A percentile compares a stretch with the other conserved stretches of the same genome.
Conservation (phyloP, 92 coral and sea anemone genomes). For the Pocillopora meandrina region DNA sequence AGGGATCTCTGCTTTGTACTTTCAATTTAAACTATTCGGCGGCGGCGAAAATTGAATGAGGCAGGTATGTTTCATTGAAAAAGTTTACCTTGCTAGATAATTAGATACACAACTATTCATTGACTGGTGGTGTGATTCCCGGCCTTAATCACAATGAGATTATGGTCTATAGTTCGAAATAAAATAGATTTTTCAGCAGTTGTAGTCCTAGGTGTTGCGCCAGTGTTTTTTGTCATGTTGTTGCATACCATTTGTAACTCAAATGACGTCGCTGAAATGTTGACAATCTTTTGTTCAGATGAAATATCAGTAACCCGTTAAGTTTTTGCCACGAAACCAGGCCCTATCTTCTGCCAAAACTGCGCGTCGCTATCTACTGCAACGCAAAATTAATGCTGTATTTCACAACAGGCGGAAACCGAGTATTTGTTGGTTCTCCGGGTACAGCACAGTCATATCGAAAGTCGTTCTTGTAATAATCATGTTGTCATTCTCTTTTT, state of each 20-base stretch:
- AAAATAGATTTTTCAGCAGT: not conserved
- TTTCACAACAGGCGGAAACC: not conserved
- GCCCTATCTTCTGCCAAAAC: not conserved
- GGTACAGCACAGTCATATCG: not conserved
- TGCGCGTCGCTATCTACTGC: not conserved
- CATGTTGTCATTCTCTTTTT: not conserved
- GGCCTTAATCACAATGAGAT: not conserved
- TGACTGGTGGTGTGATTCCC: not conserved
- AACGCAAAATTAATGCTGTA: not conserved
- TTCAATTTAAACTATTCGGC: not conserved
- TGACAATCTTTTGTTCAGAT: not conserved
- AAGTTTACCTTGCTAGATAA: not conserved
- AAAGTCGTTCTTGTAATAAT: not conserved
- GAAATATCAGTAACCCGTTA: not conserved
- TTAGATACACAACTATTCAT: not conserved
- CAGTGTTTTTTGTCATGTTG: not conserved
- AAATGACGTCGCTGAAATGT: no score
- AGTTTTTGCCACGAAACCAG: not conserved
- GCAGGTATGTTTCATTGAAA: not conserved
- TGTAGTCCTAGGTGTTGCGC: not conserved
- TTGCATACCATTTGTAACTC: no score
- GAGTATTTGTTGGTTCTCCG: not conserved
- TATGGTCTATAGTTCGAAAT: not conserved
- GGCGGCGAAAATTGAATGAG: not conserved
- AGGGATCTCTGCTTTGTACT: not conserved